phyloP scores from a whole-genome alignment of 2,888 invertebrate genomes.

The Drosophila pegasa region DNA sequence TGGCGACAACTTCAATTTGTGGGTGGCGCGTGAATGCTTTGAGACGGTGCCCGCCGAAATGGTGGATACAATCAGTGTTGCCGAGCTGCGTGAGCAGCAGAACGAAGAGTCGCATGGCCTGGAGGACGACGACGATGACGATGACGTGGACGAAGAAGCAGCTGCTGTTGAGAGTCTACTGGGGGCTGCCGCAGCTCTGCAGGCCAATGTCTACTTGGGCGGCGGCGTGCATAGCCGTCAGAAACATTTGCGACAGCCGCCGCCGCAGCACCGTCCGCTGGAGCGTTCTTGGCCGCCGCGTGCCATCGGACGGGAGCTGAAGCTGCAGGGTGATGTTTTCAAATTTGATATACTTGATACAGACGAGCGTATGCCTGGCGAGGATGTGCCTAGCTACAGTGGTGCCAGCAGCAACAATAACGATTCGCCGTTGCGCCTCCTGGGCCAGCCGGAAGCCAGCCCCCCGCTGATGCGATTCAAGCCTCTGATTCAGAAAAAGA shows the following conservation, averaged over 20 bases:
- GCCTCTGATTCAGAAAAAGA: slow-evolving; percentile 88
- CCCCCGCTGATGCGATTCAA: slow-evolving; percentile 85
- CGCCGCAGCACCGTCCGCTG: slow-evolving; percentile 88
- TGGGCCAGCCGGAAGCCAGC: slow-evolving; percentile 51
- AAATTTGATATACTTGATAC: slow-evolving; percentile 94
- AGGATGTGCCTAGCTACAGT: slow-evolving; percentile 70
- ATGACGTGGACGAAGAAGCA: slow-evolving; percentile 70
- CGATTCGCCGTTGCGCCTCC: slow-evolving; percentile 76
- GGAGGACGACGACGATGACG: slow-evolving; percentile 41
- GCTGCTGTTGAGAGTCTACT: slow-evolving; percentile 81
- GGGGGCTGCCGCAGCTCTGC: slow-evolving; percentile 82
- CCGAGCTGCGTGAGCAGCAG: slow-evolving; percentile 61
- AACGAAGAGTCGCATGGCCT: slow-evolving; percentile 56
- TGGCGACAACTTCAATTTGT: slow-evolving; percentile 80
- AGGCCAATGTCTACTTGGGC: slow-evolving; percentile 50
- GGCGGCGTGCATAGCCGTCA: slow-evolving; percentile 43
- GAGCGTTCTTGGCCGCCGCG: slow-evolving; percentile 90
- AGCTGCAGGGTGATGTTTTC: slow-evolving; percentile 91
- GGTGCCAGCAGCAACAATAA: slow-evolving; percentile 70
- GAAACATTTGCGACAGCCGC: slow-evolving; percentile 73
- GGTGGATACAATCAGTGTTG: slow-evolving; percentile 70
- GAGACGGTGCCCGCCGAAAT: slow-evolving; percentile 84
- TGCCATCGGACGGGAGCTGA: slow-evolving; percentile 85
- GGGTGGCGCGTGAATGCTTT: slow-evolving; percentile 84
- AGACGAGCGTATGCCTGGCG: slow-evolving; percentile 87